phyloP scores from a whole-genome alignment of 2,113 vertebrate genomes.

The Corythoichthys intestinalis region DNA sequence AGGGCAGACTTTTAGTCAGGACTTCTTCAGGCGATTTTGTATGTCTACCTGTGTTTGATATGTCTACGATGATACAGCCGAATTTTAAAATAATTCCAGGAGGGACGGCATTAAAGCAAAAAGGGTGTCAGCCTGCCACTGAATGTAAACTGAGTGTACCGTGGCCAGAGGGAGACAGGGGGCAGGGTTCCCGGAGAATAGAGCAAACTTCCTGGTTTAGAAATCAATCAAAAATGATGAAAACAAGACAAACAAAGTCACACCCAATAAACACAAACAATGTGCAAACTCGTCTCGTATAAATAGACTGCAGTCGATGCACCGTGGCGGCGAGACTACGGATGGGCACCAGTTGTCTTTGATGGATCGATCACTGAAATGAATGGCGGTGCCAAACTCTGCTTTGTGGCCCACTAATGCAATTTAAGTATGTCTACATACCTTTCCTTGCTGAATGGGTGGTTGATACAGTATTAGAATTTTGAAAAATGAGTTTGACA shows the following conservation, averaged over 20 bases:
- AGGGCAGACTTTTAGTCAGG: background rate
- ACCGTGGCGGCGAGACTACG: conserved; percentile 54
- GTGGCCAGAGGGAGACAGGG: conserved; percentile 15
- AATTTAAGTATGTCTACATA: background rate
- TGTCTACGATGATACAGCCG: too few relatives aligned
- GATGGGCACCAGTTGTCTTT: conserved; percentile 11
- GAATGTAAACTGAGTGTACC: conserved; percentile 11
- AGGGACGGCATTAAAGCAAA: background rate
- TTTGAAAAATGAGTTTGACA: background rate
- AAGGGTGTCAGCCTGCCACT: background rate
- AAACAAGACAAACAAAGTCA: conserved; percentile 15
- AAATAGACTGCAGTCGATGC: conserved; percentile 68
- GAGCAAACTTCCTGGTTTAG: conserved; percentile 46
- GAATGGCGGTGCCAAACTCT: background rate
- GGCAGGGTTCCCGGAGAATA: conserved; percentile 24
- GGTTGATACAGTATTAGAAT: background rate
- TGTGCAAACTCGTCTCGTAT: conserved; percentile 71
- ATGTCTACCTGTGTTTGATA: too few relatives aligned
- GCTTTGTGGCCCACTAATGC: background rate
- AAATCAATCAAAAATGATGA: conserved; percentile 26
- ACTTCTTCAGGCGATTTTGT: too few relatives aligned
- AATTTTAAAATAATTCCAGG: too few relatives aligned
- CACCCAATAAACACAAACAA: conserved; percentile 42
- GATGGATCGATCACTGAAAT: background rate
- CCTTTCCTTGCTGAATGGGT: background rate